A percentile compares a stretch with the other conserved stretches of the same genome.
Conservation (phyloP, 2,113 vertebrate genomes). For the Chiloscyllium plagiosum region DNA sequence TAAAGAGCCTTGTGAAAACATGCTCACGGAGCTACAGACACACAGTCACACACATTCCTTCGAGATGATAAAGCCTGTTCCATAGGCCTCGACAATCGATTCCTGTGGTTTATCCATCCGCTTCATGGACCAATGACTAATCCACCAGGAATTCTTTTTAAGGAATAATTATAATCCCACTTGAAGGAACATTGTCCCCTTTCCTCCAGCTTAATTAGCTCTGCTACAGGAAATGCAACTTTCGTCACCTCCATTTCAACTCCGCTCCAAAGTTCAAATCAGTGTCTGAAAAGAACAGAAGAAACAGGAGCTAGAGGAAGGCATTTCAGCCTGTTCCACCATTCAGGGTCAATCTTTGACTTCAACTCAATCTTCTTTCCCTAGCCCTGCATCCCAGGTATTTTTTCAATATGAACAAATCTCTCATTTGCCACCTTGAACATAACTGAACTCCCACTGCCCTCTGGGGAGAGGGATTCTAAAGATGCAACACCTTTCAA, state of each 20-base stretch:
- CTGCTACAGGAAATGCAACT: neutral
- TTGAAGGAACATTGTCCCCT: conserved; percentile 55
- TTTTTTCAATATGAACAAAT: too few species aligned
- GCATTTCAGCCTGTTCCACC: too few species aligned
- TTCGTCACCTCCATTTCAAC: neutral
- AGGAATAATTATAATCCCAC: conserved; percentile 60
- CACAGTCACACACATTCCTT: conserved; percentile 67
- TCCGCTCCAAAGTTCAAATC: neutral
- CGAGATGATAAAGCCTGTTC: conserved; percentile 62
- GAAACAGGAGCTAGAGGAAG: too few species aligned
- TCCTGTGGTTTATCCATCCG: conserved; percentile 60
- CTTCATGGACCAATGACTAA: conserved; percentile 60
- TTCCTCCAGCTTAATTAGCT: conserved; percentile 37
- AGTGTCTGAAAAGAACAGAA: neutral
- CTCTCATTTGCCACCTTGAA: too few species aligned
- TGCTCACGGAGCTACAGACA: conserved; percentile 42
- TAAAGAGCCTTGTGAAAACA: conserved; percentile 5
- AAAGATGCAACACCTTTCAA: too few species aligned
- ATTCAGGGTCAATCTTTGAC: too few species aligned
- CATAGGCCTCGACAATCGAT: conserved; percentile 54
- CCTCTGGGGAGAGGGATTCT: too few species aligned
- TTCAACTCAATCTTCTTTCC: too few species aligned
- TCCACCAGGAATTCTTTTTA: conserved; percentile 60
- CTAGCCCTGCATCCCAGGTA: too few species aligned
- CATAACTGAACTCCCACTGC: too few species aligned